Evolutionary conservation across 1,140 invertebrate species (phyloP).

Genomic region (Nautilus pompilius): DNA sequence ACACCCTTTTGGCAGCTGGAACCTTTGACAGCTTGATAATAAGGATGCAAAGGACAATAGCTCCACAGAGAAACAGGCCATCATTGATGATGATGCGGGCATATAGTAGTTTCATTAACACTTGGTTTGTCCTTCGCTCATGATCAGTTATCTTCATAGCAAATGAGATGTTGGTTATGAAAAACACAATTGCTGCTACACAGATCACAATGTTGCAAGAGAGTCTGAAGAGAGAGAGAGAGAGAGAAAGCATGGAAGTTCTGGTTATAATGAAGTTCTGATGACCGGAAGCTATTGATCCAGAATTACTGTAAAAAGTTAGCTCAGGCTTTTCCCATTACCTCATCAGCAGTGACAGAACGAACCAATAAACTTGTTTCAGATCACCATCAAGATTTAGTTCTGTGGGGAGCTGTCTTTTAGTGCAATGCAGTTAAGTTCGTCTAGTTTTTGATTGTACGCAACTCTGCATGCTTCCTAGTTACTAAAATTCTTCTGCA

Average conservation of each 20-base stretch:
- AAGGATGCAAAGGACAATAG: slow-evolving; percentile 42
- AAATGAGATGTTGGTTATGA: slow-evolving; percentile 42
- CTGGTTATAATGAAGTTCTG: too few relatives aligned
- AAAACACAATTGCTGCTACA: slow-evolving; percentile 42
- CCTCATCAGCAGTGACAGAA: too few relatives aligned
- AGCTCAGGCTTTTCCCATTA: too few relatives aligned
- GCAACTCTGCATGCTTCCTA: too few relatives aligned
- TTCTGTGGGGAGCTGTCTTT: too few relatives aligned
- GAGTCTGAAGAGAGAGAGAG: slow-evolving; percentile 21
- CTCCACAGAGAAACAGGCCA: slow-evolving; percentile 47
- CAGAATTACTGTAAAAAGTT: too few relatives aligned
- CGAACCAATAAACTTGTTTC: too few relatives aligned
- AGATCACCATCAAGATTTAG: too few relatives aligned
- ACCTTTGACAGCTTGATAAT: slow-evolving; percentile 50
- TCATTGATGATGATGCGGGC: slow-evolving; percentile 50
- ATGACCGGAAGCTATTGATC: too few relatives aligned
- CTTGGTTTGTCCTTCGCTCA: slow-evolving; percentile 16
- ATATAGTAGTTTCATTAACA: slow-evolving; percentile 28
- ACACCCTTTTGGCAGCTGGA: slow-evolving; percentile 41
- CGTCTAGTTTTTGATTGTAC: too few relatives aligned
- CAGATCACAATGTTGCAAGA: slow-evolving; percentile 30
- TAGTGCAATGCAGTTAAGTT: too few relatives aligned
- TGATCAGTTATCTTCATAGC: slow-evolving; percentile 32
- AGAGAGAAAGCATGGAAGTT: background rate
- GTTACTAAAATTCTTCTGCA: too few relatives aligned